Evolutionary conservation across 2,797 vertebrate genomes (phyloP), one percentile per base, ranked within the genome.

Genomic region (Sebastiscus tertius): DNA sequence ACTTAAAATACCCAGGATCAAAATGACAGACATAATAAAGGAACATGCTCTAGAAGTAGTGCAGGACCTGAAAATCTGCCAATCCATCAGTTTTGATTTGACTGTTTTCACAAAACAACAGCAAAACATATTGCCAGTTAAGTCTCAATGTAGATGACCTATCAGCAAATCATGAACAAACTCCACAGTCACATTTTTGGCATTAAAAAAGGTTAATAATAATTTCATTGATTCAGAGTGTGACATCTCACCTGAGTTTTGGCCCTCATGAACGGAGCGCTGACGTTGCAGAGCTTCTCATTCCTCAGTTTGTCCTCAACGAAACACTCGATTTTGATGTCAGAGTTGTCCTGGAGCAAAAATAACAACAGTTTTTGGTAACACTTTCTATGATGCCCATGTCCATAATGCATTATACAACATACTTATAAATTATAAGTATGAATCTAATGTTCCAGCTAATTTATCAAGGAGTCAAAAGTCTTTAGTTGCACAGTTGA

Each of bases 241-340:
- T 22, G 27, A 10, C 1, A 6, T 80, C 85, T 93, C 76, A 99
- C 98, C 97, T 98, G 98, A 79, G 95, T 91, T 80, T 96, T 96
- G 60, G 97, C 96, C 70, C 96, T 96, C 96, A 99, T 98, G 88
- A 99, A 99, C 0, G 98, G 98, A 77, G 97, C 95, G 72, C 98
- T 99, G 87, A 99, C 94, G 0, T 98, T 98, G 92, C 98, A 99
- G 82, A 96, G 85, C 88, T 94, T 97, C 91, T 94, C 95, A 85
- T 94, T 92, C 72, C 92, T 95, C 59, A 93, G 87, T 61, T 83
- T 96, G 59, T 97, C 96, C 2, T 96, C 95, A 0, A 62, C 84
- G 68, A 93, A 91, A 26, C 98, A 99, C 82, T 98, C 97, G 0
- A 99, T 97, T 92, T 96, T 97, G 85, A 97, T 90, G 18, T 99